Evolutionary conservation across 37 sponge, comb jelly and placozoan species (phyloP).

Genomic region (Beroe ovata): DNA sequence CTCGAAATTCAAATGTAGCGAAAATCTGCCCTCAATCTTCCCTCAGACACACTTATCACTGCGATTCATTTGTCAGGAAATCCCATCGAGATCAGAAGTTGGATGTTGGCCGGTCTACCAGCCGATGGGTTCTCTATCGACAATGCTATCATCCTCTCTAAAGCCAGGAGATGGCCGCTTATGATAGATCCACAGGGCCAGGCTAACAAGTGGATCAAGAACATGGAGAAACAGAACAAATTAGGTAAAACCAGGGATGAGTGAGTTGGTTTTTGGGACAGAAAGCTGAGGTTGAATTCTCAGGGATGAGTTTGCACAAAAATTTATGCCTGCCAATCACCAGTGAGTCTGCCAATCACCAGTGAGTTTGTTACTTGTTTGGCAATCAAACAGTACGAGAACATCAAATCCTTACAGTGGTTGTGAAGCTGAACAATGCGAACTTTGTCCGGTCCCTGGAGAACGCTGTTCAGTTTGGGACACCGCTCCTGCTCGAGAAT

Average conservation of each 20-base stretch:
- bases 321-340: no score
- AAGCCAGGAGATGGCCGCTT: conserved; percentile 62
- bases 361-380: no score
- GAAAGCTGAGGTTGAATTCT: no score
- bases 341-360: no score
- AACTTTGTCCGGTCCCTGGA: conserved; percentile 93
- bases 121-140: conserved; percentile 66
- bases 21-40: background rate
- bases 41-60: background rate
- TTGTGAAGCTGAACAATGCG: conserved; percentile 91
- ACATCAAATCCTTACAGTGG: conserved; percentile 49
- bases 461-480: conserved; percentile 86
- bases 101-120: conserved; percentile 66
- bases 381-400: no score
- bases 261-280: no score
- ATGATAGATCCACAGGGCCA: conserved; percentile 68
- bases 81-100: conserved; percentile 62
- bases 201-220: conserved; percentile 68
- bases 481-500: conserved; percentile 65
- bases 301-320: no score
- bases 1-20: background rate
- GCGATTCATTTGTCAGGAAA: conserved; percentile 47
- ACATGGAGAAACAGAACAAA: conserved; percentile 67
- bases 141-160: conserved; percentile 55
- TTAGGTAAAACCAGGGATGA: conserved; percentile 37